Evolutionary conservation across 2,797 vertebrate species (phyloP).

Genomic region (Gallinago solitaria): DNA sequence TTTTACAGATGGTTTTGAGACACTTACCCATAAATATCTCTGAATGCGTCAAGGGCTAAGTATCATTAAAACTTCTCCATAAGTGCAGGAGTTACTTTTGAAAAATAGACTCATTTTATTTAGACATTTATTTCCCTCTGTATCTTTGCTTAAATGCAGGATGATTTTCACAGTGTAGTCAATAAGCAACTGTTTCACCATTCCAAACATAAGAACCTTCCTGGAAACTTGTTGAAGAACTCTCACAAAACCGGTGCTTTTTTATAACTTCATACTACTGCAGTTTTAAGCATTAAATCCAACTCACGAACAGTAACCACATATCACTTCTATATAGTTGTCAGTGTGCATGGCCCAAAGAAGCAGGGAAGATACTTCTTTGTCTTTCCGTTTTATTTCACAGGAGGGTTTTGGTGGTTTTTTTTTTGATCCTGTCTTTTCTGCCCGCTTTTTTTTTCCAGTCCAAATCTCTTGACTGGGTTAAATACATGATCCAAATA

Average conservation of each 20-base stretch:
- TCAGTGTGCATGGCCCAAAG: not conserved
- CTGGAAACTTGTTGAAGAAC: not conserved
- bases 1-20: not conserved
- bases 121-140: not conserved
- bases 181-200: not conserved
- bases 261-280: not conserved
- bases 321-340: not conserved
- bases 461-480: conserved; percentile 25
- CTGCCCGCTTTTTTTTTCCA: conserved; percentile 8
- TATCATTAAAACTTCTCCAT: not conserved
- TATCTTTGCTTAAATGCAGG: not conserved
- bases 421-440: not conserved
- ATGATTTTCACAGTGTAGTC: not conserved
- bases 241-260: not conserved
- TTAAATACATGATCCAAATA: conserved; percentile 58
- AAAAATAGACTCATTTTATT: not conserved
- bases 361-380: not conserved
- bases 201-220: not conserved
- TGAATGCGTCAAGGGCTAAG: not conserved
- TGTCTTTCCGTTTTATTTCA: not conserved
- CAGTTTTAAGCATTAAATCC: not conserved
- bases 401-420: not conserved
- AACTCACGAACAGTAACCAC: not conserved
- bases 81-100: not conserved
- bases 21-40: not conserved